A percentile compares a stretch with the other conserved stretches of the same genome.
Evolutionary conservation across 2,888 invertebrate genomes (phyloP).

Genomic region (Ypsolopha scabrella): DNA sequence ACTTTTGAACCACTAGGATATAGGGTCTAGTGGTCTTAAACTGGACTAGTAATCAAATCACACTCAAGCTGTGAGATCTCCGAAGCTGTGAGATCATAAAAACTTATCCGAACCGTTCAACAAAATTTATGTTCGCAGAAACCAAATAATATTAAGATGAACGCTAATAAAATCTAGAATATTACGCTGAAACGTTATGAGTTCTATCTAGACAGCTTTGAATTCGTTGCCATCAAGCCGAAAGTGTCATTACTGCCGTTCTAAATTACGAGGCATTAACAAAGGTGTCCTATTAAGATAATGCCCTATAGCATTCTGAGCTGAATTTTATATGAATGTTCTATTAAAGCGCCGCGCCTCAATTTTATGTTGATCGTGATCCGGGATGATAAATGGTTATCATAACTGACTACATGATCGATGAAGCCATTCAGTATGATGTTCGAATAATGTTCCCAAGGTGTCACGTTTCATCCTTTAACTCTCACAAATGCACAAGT

Average conservation of each 20-base stretch:
- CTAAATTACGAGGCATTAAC: background rate
- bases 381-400: constrained; percentile 37
- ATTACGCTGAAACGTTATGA: background rate
- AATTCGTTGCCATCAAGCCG: background rate
- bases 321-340: constrained; percentile 23
- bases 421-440: constrained; percentile 18
- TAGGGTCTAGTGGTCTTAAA: no score
- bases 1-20: no score
- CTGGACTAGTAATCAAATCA: no score
- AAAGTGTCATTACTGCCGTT: background rate
- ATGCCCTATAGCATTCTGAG: constrained; percentile 19
- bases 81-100: no score
- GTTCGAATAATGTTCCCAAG: background rate
- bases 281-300: constrained; percentile 11
- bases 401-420: constrained; percentile 34
- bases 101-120: no score
- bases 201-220: background rate
- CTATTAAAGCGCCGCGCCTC: background rate
- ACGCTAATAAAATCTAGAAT: no score
- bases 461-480: background rate
- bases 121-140: no score
- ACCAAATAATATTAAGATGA: no score
- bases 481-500: no score
- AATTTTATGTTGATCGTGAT: constrained; percentile 25
- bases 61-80: no score